Evolutionary conservation across 2,797 vertebrate genomes (phyloP).

Genomic region (Hypotaenidia okinawae): DNA sequence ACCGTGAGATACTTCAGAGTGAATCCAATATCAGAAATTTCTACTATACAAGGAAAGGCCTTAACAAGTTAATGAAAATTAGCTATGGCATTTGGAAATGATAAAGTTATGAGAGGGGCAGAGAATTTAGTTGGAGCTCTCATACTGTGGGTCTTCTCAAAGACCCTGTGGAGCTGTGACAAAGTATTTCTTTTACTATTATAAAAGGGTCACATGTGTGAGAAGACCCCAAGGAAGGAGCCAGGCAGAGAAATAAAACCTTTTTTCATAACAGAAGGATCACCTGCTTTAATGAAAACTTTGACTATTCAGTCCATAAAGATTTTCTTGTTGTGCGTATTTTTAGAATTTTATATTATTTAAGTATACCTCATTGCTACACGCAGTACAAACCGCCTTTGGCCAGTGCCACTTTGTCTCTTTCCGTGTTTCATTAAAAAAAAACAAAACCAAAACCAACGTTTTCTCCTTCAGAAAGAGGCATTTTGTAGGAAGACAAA

Average conservation of each 20-base stretch:
- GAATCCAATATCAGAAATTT: neutral
- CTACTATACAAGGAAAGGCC: neutral
- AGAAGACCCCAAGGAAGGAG: neutral
- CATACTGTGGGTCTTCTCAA: neutral
- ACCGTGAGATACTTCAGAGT: neutral
- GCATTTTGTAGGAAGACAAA: neutral
- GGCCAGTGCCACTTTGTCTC: neutral
- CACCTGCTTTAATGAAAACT: neutral
- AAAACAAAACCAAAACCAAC: neutral
- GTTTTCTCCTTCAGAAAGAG: neutral
- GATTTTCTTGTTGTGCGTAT: neutral
- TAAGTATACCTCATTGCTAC: neutral
- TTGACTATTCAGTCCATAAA: neutral
- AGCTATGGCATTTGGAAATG: neutral
- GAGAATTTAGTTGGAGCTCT: neutral
- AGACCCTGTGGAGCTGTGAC: neutral
- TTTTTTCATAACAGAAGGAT: neutral
- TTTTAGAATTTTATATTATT: neutral
- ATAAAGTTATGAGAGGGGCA: neutral
- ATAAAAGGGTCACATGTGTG: neutral
- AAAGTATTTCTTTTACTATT: neutral
- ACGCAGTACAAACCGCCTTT: neutral
- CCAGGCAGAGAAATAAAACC: neutral
- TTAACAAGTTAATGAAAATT: neutral
- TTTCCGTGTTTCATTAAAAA: neutral